phyloP scores from a whole-genome alignment of 2,888 invertebrate genomes.

The Xestobium rufovillosum region DNA sequence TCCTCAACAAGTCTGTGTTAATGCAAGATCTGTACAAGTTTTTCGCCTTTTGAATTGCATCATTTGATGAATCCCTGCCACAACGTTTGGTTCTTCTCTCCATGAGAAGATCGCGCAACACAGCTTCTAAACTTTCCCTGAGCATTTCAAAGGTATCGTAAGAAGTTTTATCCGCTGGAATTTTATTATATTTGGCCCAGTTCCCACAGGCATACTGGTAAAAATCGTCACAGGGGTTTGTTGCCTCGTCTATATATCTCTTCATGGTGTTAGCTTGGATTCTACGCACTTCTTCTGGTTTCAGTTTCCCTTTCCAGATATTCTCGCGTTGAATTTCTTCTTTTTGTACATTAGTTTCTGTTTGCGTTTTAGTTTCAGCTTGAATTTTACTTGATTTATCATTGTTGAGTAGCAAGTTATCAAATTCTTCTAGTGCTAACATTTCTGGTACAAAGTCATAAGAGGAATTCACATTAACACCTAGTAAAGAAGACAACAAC shows the following conservation, averaged over 20 bases:
- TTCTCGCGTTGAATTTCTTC: constrained; percentile 7
- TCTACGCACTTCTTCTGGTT: constrained; percentile 15
- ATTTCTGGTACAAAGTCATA: no score
- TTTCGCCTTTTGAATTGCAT: constrained; percentile 75
- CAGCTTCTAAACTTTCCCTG: constrained; percentile 68
- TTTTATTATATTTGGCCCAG: constrained; percentile 76
- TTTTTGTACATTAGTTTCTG: constrained; percentile 4
- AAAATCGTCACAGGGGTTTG: constrained; percentile 75
- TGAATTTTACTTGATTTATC: constrained; percentile 45
- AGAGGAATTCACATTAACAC: no score
- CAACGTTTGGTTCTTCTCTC: background rate
- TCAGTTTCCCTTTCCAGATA: constrained; percentile 16
- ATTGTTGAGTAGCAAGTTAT: no score
- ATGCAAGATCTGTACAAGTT: constrained; percentile 80
- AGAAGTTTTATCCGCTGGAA: constrained; percentile 81
- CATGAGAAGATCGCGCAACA: constrained; percentile 58
- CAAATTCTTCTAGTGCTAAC: no score
- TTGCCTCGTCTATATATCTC: constrained; percentile 64
- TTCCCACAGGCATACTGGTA: constrained; percentile 82
- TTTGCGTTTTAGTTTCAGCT: constrained; percentile 7
- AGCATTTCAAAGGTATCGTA: constrained; percentile 89
- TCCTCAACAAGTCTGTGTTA: constrained; percentile 51
- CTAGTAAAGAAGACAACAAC: no score
- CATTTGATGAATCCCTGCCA: no score
- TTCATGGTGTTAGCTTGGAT: constrained; percentile 58